Base-by-base conservation (phyloP, 2,888 invertebrate genomes). In the Baccha elongata region DNA sequence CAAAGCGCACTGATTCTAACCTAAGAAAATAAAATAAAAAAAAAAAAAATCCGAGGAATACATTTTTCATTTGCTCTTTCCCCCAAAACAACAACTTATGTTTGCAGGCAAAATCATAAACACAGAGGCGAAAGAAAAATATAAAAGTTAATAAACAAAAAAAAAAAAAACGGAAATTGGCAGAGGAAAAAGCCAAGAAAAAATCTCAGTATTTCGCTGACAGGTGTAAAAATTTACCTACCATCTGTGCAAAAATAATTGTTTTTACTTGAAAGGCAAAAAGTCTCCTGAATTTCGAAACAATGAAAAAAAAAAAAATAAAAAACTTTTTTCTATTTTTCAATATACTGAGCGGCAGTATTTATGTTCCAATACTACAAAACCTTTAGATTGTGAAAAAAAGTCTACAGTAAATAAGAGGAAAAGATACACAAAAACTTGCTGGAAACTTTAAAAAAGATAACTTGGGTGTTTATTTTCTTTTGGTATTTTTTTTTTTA, bases 151-250 rank as follows among this genome's bases (percentile, higher is more conserved):
- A 40, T n/a, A 37, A 17, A 42, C 15, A 11, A 11, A 40, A 21
- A 32, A 29, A 46, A 48, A 32, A 48, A 35, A 62, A 80, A 35
- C 65, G 81, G 76, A 81, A 76, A 81, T 81, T 81, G 81, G 75
- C 81, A 60, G 40, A 76, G 53, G 35, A 76, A 26, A n/a, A 76
- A 48, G 64, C 74, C 55, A 58, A 75, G 58, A 72, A 76, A 75
- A 76, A 44, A 35, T 67, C 48, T 52, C 50, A 15, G 74, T 55
- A 65, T 69, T 67, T 48, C 35, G 71, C 69, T 81, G 81, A 81
- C 81, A 81, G 81, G 81, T 81, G 81, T 76, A 60, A 53, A 76
- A 52, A 69, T 32, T 80, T 74, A 42, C 74, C 64, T 58, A 69
- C 69, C 69, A 55, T 68, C 73, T 67, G 67, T 79, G 73, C 48